phyloP scores from a whole-genome alignment of 1,140 invertebrate genomes.

The Laupala kohalensis region DNA sequence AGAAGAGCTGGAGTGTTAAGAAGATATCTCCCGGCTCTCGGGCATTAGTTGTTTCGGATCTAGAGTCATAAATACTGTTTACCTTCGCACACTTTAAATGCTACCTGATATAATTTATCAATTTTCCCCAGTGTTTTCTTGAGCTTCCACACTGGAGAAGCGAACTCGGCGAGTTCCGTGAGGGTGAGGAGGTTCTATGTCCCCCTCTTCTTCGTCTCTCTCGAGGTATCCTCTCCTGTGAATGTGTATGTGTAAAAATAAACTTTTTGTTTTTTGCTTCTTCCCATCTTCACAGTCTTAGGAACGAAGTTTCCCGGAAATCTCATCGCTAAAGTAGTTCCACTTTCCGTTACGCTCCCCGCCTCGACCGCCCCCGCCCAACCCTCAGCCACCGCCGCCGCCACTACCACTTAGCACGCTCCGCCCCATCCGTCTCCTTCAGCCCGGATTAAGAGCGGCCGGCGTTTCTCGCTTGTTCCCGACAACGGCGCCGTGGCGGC shows the following conservation, averaged over 20 bases:
- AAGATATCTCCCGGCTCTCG: background rate
- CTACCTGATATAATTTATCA: background rate
- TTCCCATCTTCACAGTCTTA: background rate
- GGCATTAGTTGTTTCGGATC: no score
- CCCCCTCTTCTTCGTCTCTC: background rate
- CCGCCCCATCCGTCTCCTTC: background rate
- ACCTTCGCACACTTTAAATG: background rate
- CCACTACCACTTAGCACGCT: background rate
- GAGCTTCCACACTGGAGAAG: background rate
- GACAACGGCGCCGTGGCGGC: background rate
- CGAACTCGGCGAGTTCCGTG: background rate
- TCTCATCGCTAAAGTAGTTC: background rate
- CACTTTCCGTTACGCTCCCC: background rate
- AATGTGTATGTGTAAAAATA: background rate
- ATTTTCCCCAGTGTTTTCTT: background rate
- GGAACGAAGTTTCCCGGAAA: background rate
- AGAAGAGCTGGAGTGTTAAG: no score
- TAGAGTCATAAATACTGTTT: background rate
- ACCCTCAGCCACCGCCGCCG: no score
- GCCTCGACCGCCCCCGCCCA: no score
- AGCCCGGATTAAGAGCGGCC: background rate
- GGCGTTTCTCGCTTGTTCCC: background rate
- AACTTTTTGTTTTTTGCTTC: no score
- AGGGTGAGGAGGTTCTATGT: background rate
- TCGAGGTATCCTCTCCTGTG: background rate